Evolutionary conservation across 2,888 invertebrate species (phyloP).

Genomic region (Cryptus viduatorius): DNA sequence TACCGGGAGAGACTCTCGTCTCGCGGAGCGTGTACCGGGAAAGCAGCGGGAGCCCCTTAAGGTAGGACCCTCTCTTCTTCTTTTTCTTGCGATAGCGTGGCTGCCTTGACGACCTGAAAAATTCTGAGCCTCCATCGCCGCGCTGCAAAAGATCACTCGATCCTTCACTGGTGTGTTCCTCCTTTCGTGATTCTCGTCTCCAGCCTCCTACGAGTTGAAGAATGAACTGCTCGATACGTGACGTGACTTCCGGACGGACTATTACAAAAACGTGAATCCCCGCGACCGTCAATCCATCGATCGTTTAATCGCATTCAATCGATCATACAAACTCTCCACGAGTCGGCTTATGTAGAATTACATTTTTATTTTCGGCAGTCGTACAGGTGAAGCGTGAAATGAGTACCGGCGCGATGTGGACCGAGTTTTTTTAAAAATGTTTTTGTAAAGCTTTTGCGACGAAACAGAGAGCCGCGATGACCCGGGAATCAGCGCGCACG

Average conservation of each 20-base stretch:
- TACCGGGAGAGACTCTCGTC: slow-evolving; percentile 68
- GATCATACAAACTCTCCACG: slow-evolving; percentile 32
- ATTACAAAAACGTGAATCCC: slow-evolving; percentile 59
- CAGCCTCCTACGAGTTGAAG: slow-evolving; percentile 74
- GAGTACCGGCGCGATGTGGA: slow-evolving; percentile 20
- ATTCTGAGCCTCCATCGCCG: slow-evolving; percentile 28
- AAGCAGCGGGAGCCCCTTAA: slow-evolving; percentile 77
- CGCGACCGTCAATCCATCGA: slow-evolving; percentile 62
- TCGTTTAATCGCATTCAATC: slow-evolving; percentile 67
- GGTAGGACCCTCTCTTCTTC: slow-evolving; percentile 71
- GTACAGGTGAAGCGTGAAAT: background rate
- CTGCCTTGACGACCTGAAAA: slow-evolving; percentile 62
- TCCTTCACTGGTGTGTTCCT: slow-evolving; percentile 26
- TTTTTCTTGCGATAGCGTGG: slow-evolving; percentile 69
- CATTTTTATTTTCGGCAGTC: background rate
- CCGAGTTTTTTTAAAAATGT: slow-evolving; percentile 62
- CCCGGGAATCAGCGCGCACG: slow-evolving; percentile 49
- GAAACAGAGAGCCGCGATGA: slow-evolving; percentile 46
- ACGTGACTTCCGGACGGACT: slow-evolving; percentile 73
- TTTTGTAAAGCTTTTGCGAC: slow-evolving; percentile 10
- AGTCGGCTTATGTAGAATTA: slow-evolving; percentile 10
- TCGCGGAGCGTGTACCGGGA: slow-evolving; percentile 71
- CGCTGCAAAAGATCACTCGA: slow-evolving; percentile 36
- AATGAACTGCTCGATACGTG: slow-evolving; percentile 78
- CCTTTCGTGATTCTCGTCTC: slow-evolving; percentile 50